A percentile compares a stretch with the other conserved stretches of the same genome.
Conservation (phyloP, 64 coral and sea anemone genomes). For the Montipora foliosa region DNA sequence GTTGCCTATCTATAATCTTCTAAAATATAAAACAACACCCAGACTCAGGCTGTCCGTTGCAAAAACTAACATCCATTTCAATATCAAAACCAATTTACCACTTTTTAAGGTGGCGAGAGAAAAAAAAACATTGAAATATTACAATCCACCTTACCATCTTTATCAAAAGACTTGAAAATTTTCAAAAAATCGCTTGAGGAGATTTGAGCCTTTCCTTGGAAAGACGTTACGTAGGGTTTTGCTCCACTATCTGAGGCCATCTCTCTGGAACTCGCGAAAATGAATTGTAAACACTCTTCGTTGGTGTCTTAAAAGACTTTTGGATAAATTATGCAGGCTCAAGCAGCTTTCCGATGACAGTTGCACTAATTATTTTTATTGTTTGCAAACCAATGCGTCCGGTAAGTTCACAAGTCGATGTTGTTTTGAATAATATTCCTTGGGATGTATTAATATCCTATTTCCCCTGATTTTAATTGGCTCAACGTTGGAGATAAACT, state of each 20-base stretch:
- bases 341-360: background rate
- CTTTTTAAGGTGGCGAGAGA: background rate
- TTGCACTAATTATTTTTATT: conserved; percentile 19
- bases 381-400: background rate
- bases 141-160: conserved; percentile 8
- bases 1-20: too few species aligned
- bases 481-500: background rate
- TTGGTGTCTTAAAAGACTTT: conserved; percentile 13
- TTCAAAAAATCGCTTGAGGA: conserved; percentile 31
- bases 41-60: too few species aligned
- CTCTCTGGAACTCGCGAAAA: background rate
- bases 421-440: conserved; percentile 6
- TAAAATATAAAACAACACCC: too few species aligned
- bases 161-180: conserved; percentile 50
- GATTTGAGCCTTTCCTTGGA: conserved; percentile 19
- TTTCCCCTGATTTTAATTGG: conserved; percentile 20
- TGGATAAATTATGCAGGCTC: conserved; percentile 29
- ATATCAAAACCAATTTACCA: background rate
- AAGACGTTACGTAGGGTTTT: background rate
- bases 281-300: conserved; percentile 9
- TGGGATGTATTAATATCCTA: background rate
- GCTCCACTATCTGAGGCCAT: background rate
- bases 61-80: too few species aligned
- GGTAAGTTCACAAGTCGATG: background rate
- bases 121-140: background rate